phyloP scores from a whole-genome alignment of 2,888 invertebrate species.

The Chromoteleia sp. region DNA sequence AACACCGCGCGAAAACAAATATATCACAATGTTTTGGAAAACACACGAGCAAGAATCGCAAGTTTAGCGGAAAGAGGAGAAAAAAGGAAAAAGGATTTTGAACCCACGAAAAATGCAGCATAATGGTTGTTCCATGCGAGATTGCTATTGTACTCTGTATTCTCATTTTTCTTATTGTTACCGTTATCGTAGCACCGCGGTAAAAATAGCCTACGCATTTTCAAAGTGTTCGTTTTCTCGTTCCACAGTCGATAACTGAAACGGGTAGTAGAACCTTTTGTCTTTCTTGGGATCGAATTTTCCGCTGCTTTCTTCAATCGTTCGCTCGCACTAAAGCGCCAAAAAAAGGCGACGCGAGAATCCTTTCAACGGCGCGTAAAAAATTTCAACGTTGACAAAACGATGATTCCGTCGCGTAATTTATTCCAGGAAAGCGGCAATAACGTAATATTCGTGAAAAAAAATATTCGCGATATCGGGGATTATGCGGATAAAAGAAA shows the following conservation, averaged over 20 bases:
- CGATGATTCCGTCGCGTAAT: constrained; percentile 54
- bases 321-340: constrained; percentile 24
- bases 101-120: constrained; percentile 68
- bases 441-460: constrained; percentile 41
- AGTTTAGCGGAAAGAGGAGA: constrained; percentile 38
- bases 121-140: constrained; percentile 75
- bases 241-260: constrained; percentile 64
- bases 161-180: constrained; percentile 74
- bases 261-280: constrained; percentile 69
- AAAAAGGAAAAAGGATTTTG: constrained; percentile 42
- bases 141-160: constrained; percentile 76
- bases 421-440: constrained; percentile 46
- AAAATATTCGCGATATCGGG: constrained; percentile 36
- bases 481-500: constrained; percentile 48
- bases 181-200: constrained; percentile 70
- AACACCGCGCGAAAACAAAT: constrained; percentile 42
- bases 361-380: constrained; percentile 42
- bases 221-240: constrained; percentile 71
- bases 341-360: constrained; percentile 41
- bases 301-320: constrained; percentile 36
- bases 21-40: constrained; percentile 52
- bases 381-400: constrained; percentile 39
- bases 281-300: constrained; percentile 66
- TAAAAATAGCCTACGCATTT: constrained; percentile 78
- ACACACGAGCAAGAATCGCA: constrained; percentile 31